phyloP scores from a whole-genome alignment of 2,113 vertebrate genomes.

The Istiophorus platypterus region DNA sequence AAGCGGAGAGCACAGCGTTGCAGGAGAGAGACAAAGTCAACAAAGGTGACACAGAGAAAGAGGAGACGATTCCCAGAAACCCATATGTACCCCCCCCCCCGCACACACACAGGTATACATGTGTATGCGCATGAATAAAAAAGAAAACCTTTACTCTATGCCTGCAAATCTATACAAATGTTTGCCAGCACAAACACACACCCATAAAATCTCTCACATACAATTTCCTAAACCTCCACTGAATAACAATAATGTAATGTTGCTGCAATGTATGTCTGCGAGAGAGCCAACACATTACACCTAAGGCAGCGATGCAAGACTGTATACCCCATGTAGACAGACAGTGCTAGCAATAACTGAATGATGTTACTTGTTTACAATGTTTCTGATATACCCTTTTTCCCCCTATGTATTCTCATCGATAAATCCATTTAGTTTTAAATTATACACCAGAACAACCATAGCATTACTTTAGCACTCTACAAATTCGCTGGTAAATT shows the following conservation, averaged over 20 bases:
- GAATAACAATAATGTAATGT: slow-evolving; percentile 60
- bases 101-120: slow-evolving; percentile 1
- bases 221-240: slow-evolving; percentile 54
- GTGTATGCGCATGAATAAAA: slow-evolving; percentile 48
- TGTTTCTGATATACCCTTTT: slow-evolving; percentile 5
- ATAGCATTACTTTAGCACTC: not conserved
- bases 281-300: slow-evolving; percentile 47
- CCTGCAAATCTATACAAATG: slow-evolving; percentile 8
- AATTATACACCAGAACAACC: slow-evolving; percentile 14
- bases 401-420: not conserved
- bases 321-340: slow-evolving; percentile 24
- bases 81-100: slow-evolving; percentile 38
- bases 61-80: slow-evolving; percentile 54
- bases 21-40: slow-evolving; percentile 80
- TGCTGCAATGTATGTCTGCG: slow-evolving; percentile 49
- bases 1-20: slow-evolving; percentile 71
- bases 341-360: slow-evolving; percentile 4
- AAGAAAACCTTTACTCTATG: slow-evolving; percentile 32
- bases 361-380: slow-evolving; percentile 1
- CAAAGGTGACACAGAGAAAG: slow-evolving; percentile 77
- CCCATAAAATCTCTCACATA: slow-evolving; percentile 40
- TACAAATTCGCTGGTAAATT: not conserved
- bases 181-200: slow-evolving; percentile 22
- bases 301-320: slow-evolving; percentile 36
- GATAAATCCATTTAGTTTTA: slow-evolving; percentile 5